Evolutionary conservation across 2,888 invertebrate genomes (phyloP).

Genomic region (Pollenia angustigena): DNA sequence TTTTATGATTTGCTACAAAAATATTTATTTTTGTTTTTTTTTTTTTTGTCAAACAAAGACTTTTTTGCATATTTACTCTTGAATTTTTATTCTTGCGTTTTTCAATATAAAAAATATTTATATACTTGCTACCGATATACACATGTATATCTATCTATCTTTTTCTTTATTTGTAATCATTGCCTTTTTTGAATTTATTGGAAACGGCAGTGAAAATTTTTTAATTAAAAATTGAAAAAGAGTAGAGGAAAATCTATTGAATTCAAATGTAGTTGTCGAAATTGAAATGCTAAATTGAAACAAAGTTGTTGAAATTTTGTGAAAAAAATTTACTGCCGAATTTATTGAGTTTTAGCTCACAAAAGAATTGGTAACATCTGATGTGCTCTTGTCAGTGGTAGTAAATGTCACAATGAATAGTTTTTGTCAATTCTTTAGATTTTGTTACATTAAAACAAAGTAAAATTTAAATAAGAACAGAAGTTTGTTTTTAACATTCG

Average conservation of each 20-base stretch:
- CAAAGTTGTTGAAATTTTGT: background rate
- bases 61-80: background rate
- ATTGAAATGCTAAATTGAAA: background rate
- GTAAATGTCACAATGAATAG: too few relatives aligned
- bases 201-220: slow-evolving; percentile 1
- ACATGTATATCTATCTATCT: too few relatives aligned
- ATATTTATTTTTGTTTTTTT: background rate
- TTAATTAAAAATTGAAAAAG: slow-evolving; percentile 18
- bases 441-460: too few relatives aligned
- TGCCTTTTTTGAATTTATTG: background rate
- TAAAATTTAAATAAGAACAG: too few relatives aligned
- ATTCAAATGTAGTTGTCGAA: background rate
- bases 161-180: background rate
- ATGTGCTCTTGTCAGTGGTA: background rate
- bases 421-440: too few relatives aligned
- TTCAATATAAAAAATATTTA: background rate
- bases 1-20: slow-evolving; percentile 23
- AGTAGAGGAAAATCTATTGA: background rate
- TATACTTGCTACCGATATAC: too few relatives aligned
- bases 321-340: background rate
- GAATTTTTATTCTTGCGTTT: background rate
- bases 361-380: background rate
- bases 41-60: background rate
- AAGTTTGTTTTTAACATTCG: too few relatives aligned
- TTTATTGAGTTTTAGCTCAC: background rate